phyloP scores from a whole-genome alignment of 2,113 vertebrate species.

The Haliaeetus leucogaster region DNA sequence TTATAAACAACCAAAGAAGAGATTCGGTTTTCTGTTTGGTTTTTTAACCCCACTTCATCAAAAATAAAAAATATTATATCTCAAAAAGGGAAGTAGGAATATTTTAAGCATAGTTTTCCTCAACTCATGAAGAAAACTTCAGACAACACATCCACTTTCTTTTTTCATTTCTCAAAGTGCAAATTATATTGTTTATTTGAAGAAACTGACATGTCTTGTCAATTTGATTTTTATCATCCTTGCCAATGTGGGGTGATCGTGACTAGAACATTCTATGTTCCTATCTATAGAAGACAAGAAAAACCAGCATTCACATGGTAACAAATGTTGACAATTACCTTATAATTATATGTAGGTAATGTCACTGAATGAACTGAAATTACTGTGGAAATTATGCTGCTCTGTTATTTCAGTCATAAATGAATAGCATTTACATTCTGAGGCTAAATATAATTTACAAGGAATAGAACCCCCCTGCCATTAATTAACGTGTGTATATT shows the following conservation, averaged over 20 bases:
- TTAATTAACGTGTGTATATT: constrained; percentile 30
- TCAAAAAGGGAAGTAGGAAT: not conserved
- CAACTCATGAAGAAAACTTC: constrained; percentile 37
- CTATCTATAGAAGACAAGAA: constrained; percentile 38
- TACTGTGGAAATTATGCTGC: constrained; percentile 72
- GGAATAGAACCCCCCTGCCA: constrained; percentile 49
- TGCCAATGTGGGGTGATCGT: constrained; percentile 7
- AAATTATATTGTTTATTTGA: constrained; percentile 43
- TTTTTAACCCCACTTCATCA: not conserved
- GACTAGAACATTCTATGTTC: constrained; percentile 37
- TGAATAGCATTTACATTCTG: constrained; percentile 60
- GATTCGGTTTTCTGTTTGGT: not conserved
- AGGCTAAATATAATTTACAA: constrained; percentile 64
- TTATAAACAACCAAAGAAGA: not conserved
- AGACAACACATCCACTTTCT: constrained; percentile 43
- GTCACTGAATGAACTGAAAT: constrained; percentile 82
- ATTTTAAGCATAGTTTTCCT: constrained; percentile 15
- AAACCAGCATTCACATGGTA: constrained; percentile 39
- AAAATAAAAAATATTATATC: not conserved
- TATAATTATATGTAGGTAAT: constrained; percentile 79
- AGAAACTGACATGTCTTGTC: constrained; percentile 33
- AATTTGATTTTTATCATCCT: constrained; percentile 45
- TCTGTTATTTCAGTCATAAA: constrained; percentile 66
- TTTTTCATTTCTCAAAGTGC: constrained; percentile 16
- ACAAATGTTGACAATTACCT: constrained; percentile 80